Base-by-base conservation (phyloP, 2,797 vertebrate genomes). In the Ispidina picta region DNA sequence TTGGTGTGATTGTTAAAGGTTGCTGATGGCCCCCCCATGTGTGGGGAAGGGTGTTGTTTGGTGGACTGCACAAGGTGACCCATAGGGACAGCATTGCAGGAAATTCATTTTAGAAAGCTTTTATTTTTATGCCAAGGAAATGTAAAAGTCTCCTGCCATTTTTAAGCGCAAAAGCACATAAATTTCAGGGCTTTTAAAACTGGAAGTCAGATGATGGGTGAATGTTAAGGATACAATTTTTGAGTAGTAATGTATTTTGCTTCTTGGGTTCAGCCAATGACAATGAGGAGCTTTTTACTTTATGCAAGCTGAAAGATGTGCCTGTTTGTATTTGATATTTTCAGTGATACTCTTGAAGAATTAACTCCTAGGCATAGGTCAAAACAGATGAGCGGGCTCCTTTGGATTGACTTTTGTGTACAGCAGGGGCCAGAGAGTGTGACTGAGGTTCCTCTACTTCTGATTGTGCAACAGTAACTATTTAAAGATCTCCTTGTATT, bases 111-210 rank as follows among this genome's bases (percentile, higher is more conserved):
- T 72, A 65, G 64, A 44, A 78, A 66, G 22, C 20, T 62, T 75
- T 71, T 65, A 20, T 54, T 69, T 72, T 68, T 68, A 72, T 19
- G 22, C 46, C 25, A 65, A 60, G 28, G 41, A 80, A 31, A 58
- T 66, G 5, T 64, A 28, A 71, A 79, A 63, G 39, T 41, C 28
- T 48, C 3, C 20, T 72, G 65, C 44, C 15, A n/a, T 59, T 60
- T 64, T 15, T 69, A 66, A 81, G 63, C 9, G 10, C 58, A 20
- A 6, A 77, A 85, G 48, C 59, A 69, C 25, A 21, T 73, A 39
- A 4, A 56, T 68, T 62, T 83, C 51, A 79, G 20, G 41, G 7
- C 52, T 75, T 93, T 92, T 88, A 49, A 46, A 85, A 59, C 49
- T 37, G 23, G 37, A 33, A 77, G 37, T 44, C 35, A 37, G 59